These are phyloP conservation scores for Scolopax mira DNA, from an alignment of 2,113 vertebrate species.

Conservation along the genomic window DNA sequence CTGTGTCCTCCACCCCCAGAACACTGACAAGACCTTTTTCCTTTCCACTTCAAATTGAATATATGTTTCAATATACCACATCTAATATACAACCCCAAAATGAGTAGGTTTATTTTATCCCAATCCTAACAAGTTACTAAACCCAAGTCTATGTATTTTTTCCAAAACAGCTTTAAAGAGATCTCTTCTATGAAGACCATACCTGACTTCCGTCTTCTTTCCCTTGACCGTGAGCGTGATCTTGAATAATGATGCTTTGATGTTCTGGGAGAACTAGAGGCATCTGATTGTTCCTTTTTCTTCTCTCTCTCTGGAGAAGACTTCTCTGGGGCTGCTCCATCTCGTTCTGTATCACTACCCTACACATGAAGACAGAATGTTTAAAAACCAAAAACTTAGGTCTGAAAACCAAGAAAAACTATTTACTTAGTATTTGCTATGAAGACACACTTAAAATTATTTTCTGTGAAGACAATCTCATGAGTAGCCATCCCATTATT, in stretches of 20 bases:
- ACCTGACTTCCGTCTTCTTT: constrained; percentile 87
- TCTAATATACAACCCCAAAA: neutral
- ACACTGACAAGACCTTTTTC: neutral
- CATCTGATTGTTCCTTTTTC: constrained; percentile 85
- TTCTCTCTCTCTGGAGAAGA: constrained; percentile 82
- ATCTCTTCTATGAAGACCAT: neutral
- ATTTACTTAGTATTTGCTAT: neutral
- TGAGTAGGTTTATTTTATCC: rapidly evolving
- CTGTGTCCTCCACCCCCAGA: neutral
- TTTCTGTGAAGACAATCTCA: neutral
- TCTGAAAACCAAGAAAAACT: neutral
- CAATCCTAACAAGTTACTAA: neutral
- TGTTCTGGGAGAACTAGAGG: constrained; percentile 86
- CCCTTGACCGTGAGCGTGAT: constrained; percentile 89
- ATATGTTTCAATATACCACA: neutral
- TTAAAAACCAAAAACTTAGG: neutral
- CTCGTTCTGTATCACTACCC: constrained; percentile 87
- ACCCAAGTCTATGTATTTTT: neutral
- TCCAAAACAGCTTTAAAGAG: neutral
- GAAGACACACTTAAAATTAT: neutral
- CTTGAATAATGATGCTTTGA: constrained; percentile 92
- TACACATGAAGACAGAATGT: constrained; percentile 44
- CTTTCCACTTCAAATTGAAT: neutral
- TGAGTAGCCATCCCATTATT: neutral
- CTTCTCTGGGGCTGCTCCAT: constrained; percentile 77